Conservation (phyloP, 2,797 vertebrate species). For the Cyprinodon diabolis region DNA sequence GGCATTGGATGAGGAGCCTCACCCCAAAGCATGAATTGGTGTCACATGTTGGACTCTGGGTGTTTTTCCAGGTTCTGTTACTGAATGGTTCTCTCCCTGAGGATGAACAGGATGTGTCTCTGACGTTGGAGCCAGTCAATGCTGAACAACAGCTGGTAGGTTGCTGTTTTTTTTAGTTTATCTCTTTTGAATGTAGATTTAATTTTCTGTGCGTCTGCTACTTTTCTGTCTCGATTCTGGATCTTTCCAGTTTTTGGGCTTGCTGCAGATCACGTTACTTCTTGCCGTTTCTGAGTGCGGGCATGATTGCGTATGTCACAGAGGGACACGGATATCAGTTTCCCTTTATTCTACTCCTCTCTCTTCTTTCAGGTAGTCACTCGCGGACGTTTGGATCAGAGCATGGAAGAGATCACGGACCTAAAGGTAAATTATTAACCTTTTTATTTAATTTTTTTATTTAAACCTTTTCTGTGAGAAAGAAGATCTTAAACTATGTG, state of each 20-base stretch:
- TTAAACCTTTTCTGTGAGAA: background rate
- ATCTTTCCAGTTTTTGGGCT: constrained; percentile 46
- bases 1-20: background rate
- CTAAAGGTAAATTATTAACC: constrained; percentile 84
- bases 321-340: constrained; percentile 68
- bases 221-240: background rate
- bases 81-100: constrained; percentile 92
- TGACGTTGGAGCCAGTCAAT: constrained; percentile 84
- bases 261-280: constrained; percentile 67
- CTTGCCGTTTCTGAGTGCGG: constrained; percentile 31
- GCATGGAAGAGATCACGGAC: constrained; percentile 91
- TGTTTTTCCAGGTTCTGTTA: constrained; percentile 85
- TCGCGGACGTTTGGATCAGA: constrained; percentile 94
- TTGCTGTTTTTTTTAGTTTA: background rate
- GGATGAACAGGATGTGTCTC: constrained; percentile 89
- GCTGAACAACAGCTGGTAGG: constrained; percentile 91
- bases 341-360: constrained; percentile 39
- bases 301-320: constrained; percentile 35
- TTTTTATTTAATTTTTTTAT: background rate
- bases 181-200: background rate
- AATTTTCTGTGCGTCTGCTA: background rate
- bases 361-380: constrained; percentile 85
- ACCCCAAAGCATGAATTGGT: constrained; percentile 22
- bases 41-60: constrained; percentile 35
- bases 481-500: background rate